Evolutionary conservation across 2,888 invertebrate genomes (phyloP), one percentile per base, ranked within the genome.

Genomic region (Zelleria hepariella): DNA sequence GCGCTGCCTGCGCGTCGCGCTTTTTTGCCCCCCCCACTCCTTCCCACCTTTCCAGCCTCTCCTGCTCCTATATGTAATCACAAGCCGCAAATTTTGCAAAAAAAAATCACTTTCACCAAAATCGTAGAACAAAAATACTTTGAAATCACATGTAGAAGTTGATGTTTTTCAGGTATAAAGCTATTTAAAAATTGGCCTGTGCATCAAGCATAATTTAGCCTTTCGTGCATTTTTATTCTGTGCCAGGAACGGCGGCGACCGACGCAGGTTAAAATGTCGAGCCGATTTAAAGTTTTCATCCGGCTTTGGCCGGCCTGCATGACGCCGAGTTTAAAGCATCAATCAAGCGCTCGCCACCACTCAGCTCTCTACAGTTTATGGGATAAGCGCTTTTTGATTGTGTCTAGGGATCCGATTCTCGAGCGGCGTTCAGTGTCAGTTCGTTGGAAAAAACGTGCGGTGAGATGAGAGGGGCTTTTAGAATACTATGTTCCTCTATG

Each of bases 271-370:
- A 70, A 73, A 72, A 72, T 67, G 77, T 75, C 75, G 67, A 68
- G 62, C 69, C 75, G 70, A 74, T 79, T 77, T 78, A 81, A 80
- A 78, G 76, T 80, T 80, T 78, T 75, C 75, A 78, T 69, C 71
- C 73, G 72, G 74, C 73, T 78, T 78, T n/a, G 26, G 49, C n/a
- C 53, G 15, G n/a, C 24, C 42, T 24, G 68, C 67, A 69, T 68
- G 69, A 65, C 67, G 70, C 69, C 73, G 70, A 70, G 74, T 78
- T 77, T 78, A 77, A 78, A 74, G 69, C 76, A 79, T 81, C 80
- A 79, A 81, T 80, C 80, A 75, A 66, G 68, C 62, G 59, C 62
- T 66, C 59, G 61, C 27, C 47, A 25, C 57, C 57, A 57, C 48
- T 24, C 57, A 23, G 23, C 18, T 25, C 57, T 47, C 57, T 55